Evolutionary conservation across 2,888 invertebrate genomes (phyloP), one percentile per base, ranked within the genome.

Genomic region (Orthosia incerta): DNA sequence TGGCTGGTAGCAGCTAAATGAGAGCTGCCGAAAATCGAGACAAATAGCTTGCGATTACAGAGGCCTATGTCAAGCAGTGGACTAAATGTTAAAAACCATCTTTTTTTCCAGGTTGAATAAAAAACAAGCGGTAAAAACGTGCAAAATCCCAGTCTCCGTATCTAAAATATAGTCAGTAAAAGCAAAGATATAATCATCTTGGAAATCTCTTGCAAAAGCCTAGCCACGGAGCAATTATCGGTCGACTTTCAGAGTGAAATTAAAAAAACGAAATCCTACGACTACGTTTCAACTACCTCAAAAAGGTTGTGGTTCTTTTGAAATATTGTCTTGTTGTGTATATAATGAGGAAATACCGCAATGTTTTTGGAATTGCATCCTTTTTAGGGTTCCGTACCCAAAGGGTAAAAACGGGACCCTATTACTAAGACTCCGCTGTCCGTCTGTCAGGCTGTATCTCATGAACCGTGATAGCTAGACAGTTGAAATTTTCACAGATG

Each of bases 281-380:
- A 74, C 55, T 55, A 62, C 76, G 26, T 51, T 74, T 65, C 45
- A 23, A 66, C 13, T 31, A 46, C 26, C 39, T 15, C 64, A 57
- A 57, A 73, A 64, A 51, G 45, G 45, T 4, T 31, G 73, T 56
- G 66, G 76, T 51, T 45, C 20, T 74, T 64, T 76, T 59, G 48
- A 64, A 76, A 50, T 73, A 50, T 56, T 56, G 45, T 64, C 48
- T 55, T 50, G 76, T 76, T 45, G 64, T 56, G n/a, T 45, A 56
- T 57, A 65, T 76, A 76, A 74, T 57, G 65, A 74, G 76, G 20
- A 57, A 76, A 64, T 20, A 4, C 76, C 39, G 39, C 56, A 75
- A 64, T 50, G 76, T 31, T 56, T 75, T 63, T 26, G 12, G n/a
- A 73, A 76, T 61, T 48, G 55, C 61, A 48, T 26, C 4, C 23